These are phyloP conservation scores for Siphamia tubifer DNA, from an alignment of 2,113 vertebrate genomes.

Conservation along the genomic window DNA sequence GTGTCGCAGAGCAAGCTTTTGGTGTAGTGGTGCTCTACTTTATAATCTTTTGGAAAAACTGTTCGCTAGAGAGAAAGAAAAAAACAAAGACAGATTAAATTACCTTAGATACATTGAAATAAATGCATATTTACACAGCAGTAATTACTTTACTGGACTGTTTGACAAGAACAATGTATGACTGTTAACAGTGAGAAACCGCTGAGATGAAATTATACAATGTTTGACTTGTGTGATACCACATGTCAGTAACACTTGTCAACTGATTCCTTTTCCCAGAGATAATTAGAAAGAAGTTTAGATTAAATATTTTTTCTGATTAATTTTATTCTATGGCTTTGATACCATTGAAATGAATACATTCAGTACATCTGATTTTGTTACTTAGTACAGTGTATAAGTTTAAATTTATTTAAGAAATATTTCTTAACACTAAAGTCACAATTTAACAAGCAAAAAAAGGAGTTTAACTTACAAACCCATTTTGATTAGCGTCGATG, in stretches of 20 bases:
- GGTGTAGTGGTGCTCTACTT: conserved; percentile 71
- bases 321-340: neutral
- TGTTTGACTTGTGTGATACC: neutral
- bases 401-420: neutral
- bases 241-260: neutral
- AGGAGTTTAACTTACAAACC: conserved; percentile 76
- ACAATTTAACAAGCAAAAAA: too few relatives aligned
- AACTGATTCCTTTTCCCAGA: neutral
- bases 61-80: conserved; percentile 51
- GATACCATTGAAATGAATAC: neutral
- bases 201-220: neutral
- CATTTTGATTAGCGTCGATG: conserved; percentile 64
- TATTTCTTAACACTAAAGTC: too few relatives aligned
- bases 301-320: neutral
- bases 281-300: neutral
- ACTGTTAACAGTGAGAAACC: neutral
- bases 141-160: neutral
- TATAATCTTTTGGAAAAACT: conserved; percentile 79
- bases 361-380: too few relatives aligned
- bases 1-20: conserved; percentile 71
- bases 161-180: neutral
- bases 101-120: neutral
- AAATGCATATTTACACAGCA: neutral
- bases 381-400: neutral
- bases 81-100: neutral